Conservation (phyloP, 2,888 invertebrate species). For the Lithophane socia region DNA sequence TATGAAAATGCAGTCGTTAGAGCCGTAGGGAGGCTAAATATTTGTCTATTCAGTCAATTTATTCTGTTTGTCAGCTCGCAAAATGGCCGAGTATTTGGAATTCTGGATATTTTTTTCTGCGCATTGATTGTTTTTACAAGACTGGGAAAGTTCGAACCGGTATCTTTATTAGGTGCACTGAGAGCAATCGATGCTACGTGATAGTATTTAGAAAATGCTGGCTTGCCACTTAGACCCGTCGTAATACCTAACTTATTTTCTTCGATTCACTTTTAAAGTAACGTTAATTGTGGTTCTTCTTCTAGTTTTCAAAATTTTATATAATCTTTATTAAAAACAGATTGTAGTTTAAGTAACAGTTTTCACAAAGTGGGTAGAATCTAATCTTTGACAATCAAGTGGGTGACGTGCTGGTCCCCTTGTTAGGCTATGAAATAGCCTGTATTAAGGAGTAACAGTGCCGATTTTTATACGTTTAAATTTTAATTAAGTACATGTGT, state of each 20-base stretch:
- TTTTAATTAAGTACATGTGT: too few species aligned
- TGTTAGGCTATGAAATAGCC: too few species aligned
- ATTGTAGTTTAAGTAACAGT: too few species aligned
- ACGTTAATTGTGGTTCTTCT: not conserved
- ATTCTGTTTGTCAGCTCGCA: constrained; percentile 35
- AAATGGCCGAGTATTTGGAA: constrained; percentile 14
- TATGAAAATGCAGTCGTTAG: constrained; percentile 43
- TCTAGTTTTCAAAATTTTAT: not conserved
- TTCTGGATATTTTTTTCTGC: constrained; percentile 3
- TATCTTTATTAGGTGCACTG: constrained; percentile 48
- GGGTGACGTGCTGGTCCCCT: too few species aligned
- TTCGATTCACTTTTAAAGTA: constrained; percentile 12
- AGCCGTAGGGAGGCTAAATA: constrained; percentile 41
- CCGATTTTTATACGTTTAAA: too few species aligned
- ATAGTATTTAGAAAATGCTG: constrained; percentile 38
- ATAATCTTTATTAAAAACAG: too few species aligned
- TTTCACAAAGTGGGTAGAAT: too few species aligned
- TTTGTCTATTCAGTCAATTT: constrained; percentile 44
- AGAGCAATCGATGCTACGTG: constrained; percentile 41
- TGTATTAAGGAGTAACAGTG: too few species aligned
- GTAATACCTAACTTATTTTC: constrained; percentile 13
- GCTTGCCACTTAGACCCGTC: constrained; percentile 20
- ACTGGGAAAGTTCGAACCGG: constrained; percentile 9
- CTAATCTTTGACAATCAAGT: too few species aligned
- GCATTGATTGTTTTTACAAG: constrained; percentile 31